Conservation (phyloP, 2,113 vertebrate species). For the Centropus unirufus region DNA sequence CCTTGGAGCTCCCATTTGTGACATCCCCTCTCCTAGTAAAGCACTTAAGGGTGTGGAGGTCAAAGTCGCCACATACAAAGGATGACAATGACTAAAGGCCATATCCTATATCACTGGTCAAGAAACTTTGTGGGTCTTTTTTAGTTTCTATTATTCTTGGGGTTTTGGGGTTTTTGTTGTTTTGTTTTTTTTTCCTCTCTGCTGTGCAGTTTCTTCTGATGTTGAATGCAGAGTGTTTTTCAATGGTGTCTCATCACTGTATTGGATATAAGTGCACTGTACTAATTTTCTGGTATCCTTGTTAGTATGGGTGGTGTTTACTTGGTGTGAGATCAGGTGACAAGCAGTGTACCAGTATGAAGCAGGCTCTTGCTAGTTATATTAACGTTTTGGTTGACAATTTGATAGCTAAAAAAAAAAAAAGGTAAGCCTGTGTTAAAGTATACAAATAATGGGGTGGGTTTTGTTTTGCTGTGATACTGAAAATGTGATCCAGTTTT, state of each 20-base stretch:
- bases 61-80: neutral
- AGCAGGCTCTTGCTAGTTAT: neutral
- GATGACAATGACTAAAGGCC: neutral
- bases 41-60: neutral
- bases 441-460: neutral
- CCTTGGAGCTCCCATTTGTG: neutral
- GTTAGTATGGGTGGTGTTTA: neutral
- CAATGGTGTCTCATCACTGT: neutral
- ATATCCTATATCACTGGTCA: neutral
- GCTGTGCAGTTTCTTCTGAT: neutral
- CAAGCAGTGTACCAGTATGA: neutral
- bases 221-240: neutral
- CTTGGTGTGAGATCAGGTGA: neutral
- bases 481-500: neutral
- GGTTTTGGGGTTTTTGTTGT: too few relatives aligned
- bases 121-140: neutral
- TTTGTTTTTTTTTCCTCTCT: neutral
- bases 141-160: neutral
- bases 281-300: neutral
- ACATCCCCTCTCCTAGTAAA: neutral
- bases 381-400: neutral
- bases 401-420: neutral
- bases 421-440: neutral
- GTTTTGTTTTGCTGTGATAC: neutral
- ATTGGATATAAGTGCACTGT: neutral